Evolutionary conservation across 2,113 vertebrate genomes (phyloP).

Genomic region (Columba livia): DNA sequence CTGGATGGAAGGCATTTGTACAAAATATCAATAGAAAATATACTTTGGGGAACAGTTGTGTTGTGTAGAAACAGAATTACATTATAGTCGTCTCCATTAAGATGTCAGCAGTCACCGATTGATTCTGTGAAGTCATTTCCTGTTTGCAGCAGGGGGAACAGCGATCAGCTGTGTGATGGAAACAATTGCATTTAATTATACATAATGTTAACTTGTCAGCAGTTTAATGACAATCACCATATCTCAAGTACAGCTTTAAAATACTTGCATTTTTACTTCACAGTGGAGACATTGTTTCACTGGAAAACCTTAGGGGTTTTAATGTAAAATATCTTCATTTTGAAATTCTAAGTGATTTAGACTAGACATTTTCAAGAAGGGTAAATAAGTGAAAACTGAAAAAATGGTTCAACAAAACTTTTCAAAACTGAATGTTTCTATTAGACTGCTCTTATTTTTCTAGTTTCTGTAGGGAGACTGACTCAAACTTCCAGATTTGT

Average conservation of each 20-base stretch:
- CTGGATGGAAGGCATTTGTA: not conserved
- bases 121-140: conserved; percentile 40
- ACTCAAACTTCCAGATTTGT: not conserved
- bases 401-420: not conserved
- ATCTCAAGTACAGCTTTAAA: not conserved
- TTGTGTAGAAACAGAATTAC: not conserved
- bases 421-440: not conserved
- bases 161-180: not conserved
- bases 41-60: conserved; percentile 4
- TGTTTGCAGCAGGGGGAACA: not conserved
- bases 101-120: not conserved
- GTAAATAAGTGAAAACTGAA: not conserved
- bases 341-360: not conserved
- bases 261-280: not conserved
- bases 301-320: fast-evolving
- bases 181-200: not conserved
- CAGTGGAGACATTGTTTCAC: not conserved
- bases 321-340: not conserved
- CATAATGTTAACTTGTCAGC: not conserved
- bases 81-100: not conserved
- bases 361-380: not conserved
- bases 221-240: not conserved
- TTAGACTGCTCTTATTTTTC: not conserved
- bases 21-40: conserved; percentile 33
- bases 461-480: not conserved